Evolutionary conservation across 2,888 invertebrate species (phyloP).

Genomic region (Pecten maximus): DNA sequence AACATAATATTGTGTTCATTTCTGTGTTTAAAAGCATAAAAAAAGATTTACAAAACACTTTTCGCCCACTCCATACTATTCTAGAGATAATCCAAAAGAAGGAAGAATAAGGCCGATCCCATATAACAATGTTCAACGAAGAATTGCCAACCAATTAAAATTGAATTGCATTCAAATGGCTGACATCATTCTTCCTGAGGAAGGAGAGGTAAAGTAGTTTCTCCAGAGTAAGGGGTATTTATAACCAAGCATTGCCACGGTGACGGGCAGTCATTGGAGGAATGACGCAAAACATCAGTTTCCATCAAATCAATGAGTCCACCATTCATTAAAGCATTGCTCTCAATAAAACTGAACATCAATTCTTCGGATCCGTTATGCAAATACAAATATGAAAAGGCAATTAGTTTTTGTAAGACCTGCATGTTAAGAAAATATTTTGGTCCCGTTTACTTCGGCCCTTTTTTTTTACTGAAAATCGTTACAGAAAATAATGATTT

Average conservation of each 20-base stretch:
- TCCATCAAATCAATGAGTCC: slow-evolving; percentile 28
- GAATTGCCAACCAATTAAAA: slow-evolving; percentile 5
- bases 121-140: not conserved
- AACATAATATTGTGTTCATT: not conserved
- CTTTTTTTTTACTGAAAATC: not conserved
- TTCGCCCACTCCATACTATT: not conserved
- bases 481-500: slow-evolving; percentile 8
- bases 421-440: slow-evolving; percentile 31
- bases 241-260: not conserved
- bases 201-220: not conserved
- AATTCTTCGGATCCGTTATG: not conserved
- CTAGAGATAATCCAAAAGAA: not conserved
- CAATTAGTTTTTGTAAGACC: slow-evolving; percentile 1
- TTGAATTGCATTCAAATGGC: not conserved
- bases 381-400: slow-evolving; percentile 18
- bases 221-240: not conserved
- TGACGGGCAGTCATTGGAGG: not conserved
- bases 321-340: not conserved
- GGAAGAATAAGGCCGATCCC: not conserved
- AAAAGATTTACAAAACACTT: not conserved
- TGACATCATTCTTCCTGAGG: slow-evolving; percentile 6
- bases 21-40: not conserved
- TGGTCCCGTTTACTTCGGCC: not conserved
- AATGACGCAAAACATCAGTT: not conserved
- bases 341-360: slow-evolving; percentile 5